A percentile compares a stretch with the other conserved stretches of the same genome.
phyloP scores from a whole-genome alignment of 2,888 invertebrate species.

The Tetheella fluctuosa region DNA sequence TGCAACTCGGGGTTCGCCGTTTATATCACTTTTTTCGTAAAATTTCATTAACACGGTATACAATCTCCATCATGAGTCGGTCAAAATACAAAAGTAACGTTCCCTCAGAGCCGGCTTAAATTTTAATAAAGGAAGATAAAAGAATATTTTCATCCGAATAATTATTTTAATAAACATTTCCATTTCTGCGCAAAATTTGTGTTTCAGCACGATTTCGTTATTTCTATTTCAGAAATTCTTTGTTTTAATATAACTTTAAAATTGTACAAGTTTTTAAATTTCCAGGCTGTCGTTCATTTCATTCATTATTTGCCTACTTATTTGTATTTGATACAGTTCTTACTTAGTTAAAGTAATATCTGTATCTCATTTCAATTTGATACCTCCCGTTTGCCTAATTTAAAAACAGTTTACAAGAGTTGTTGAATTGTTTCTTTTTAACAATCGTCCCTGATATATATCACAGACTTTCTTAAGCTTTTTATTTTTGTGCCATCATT shows the following conservation, averaged over 20 bases:
- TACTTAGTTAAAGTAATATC: too few relatives aligned
- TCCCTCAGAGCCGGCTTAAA: constrained; percentile 17
- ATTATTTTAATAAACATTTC: constrained; percentile 25
- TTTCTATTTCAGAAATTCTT: background rate
- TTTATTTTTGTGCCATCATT: too few relatives aligned
- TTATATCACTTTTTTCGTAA: constrained; percentile 38
- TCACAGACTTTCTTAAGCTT: too few relatives aligned
- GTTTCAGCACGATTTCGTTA: constrained; percentile 2
- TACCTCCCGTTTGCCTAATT: too few relatives aligned
- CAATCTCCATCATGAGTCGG: constrained; percentile 21
- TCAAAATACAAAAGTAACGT: constrained; percentile 18
- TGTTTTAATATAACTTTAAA: background rate
- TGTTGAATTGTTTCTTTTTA: too few relatives aligned
- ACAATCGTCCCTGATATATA: too few relatives aligned
- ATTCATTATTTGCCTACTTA: background rate
- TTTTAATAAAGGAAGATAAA: constrained; percentile 26
- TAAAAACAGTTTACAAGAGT: too few relatives aligned
- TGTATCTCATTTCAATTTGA: too few relatives aligned
- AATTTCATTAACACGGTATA: constrained; percentile 50
- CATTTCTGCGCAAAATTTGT: constrained; percentile 12
- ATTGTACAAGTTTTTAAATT: background rate
- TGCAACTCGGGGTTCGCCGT: constrained; percentile 36
- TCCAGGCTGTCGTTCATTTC: background rate
- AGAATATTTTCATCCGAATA: constrained; percentile 19
- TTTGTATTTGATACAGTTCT: background rate